phyloP scores from a whole-genome alignment of 2,888 invertebrate species.

The Leptopilina drosophilae region DNA sequence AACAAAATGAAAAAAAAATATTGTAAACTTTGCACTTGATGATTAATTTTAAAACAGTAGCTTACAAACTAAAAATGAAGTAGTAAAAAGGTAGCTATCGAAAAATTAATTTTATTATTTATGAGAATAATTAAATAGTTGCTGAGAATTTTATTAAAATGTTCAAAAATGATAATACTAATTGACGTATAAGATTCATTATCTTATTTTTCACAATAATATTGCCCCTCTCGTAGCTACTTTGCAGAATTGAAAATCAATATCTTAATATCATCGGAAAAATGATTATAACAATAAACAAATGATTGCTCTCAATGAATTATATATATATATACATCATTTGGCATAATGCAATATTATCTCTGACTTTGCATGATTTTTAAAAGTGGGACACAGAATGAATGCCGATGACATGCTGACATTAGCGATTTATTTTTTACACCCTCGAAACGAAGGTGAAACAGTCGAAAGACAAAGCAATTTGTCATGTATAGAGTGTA shows the following conservation, averaged over 20 bases:
- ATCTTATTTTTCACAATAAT: too few relatives aligned
- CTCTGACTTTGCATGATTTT: conserved; percentile 36
- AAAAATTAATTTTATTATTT: too few relatives aligned
- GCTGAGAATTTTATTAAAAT: too few relatives aligned
- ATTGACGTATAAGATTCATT: too few relatives aligned
- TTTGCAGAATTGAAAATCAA: background rate
- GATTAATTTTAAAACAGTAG: too few relatives aligned
- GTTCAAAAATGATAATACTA: too few relatives aligned
- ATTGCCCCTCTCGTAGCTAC: background rate
- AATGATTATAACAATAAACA: conserved; percentile 5
- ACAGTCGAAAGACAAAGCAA: conserved; percentile 22
- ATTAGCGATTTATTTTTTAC: conserved; percentile 15
- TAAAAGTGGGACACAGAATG: conserved; percentile 23
- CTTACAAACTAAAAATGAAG: too few relatives aligned
- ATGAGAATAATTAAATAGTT: too few relatives aligned
- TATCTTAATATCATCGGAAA: background rate
- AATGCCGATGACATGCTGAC: conserved; percentile 22
- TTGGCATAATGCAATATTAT: conserved; percentile 26
- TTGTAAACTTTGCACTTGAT: too few relatives aligned
- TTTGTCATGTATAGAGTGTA: background rate
- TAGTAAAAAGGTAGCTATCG: too few relatives aligned
- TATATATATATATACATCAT: background rate
- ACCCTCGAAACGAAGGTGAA: conserved; percentile 2
- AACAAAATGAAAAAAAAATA: too few relatives aligned
- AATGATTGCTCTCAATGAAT: conserved; percentile 35